Conservation (phyloP, 2,113 vertebrate species). For the Ailurus styani region DNA sequence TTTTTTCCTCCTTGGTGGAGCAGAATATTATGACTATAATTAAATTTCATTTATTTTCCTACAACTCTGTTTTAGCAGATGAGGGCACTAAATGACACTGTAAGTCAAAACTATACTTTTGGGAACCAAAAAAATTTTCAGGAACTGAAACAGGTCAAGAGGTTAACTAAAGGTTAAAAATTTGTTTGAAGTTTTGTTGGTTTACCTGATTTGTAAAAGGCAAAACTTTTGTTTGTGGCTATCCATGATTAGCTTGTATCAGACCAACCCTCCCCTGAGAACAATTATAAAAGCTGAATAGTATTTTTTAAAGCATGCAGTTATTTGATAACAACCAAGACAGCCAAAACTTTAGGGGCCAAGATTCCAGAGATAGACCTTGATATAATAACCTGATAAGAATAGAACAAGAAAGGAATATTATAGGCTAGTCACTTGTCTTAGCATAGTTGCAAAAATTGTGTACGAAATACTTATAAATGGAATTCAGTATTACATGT, state of each 20-base stretch:
- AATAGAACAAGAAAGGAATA: background rate
- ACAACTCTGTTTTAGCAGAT: constrained; percentile 12
- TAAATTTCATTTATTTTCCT: background rate
- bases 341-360: background rate
- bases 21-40: background rate
- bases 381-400: background rate
- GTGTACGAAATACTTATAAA: background rate
- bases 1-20: background rate
- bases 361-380: background rate
- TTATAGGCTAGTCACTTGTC: background rate
- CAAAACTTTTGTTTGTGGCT: constrained; percentile 4
- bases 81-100: background rate
- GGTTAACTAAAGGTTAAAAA: background rate
- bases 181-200: constrained; percentile 14
- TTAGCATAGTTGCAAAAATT: background rate
- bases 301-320: background rate
- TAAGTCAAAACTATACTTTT: constrained; percentile 19
- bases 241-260: background rate
- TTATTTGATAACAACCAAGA: background rate
- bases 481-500: background rate
- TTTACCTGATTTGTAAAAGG: background rate
- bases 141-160: constrained; percentile 30
- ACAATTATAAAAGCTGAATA: background rate
- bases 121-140: constrained; percentile 15
- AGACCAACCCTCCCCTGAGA: background rate